A percentile compares a stretch with the other conserved stretches of the same genome.
Conservation (phyloP, 2,113 vertebrate species). For the Poeciliopsis prolifica region DNA sequence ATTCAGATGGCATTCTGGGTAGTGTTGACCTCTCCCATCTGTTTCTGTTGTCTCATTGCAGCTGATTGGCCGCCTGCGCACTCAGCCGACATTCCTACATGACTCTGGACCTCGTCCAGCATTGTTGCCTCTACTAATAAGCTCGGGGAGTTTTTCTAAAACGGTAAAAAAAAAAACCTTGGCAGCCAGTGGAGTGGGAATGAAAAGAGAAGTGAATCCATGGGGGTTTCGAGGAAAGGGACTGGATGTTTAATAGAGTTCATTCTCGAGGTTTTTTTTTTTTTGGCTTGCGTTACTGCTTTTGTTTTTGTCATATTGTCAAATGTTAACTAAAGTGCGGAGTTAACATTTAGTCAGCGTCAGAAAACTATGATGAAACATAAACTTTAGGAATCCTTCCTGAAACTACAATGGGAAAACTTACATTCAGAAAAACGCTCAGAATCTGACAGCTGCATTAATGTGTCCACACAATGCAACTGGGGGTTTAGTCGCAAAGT, state of each 20-base stretch:
- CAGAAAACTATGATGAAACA: no score
- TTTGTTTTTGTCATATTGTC: neutral
- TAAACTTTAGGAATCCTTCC: no score
- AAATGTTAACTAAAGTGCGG: no score
- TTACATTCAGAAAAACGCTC: no score
- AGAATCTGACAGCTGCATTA: no score
- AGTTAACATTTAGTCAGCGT: no score
- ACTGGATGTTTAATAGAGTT: constrained; percentile 6
- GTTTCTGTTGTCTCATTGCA: constrained; percentile 38
- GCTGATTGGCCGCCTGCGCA: constrained; percentile 23
- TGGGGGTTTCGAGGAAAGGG: constrained; percentile 1
- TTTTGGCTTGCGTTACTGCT: neutral
- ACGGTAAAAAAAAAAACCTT: constrained; percentile 13
- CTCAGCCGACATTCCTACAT: constrained; percentile 32
- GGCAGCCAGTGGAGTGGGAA: constrained; percentile 36
- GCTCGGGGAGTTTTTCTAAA: constrained; percentile 39
- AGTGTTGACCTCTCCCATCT: constrained; percentile 25
- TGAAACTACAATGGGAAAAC: no score
- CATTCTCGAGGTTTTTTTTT: neutral
- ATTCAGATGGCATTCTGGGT: constrained; percentile 20
- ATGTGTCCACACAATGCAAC: no score
- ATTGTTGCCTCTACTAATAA: constrained; percentile 39
- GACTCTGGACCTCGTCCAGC: constrained; percentile 26
- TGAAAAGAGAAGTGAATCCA: constrained; percentile 7
- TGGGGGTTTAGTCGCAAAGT: no score